Percentiles rank a stretch among this genome's conserved stretches.
These are phyloP conservation scores for Drosophila rubida DNA, from an alignment of 2,888 invertebrate species.

Conservation along the genomic window DNA sequence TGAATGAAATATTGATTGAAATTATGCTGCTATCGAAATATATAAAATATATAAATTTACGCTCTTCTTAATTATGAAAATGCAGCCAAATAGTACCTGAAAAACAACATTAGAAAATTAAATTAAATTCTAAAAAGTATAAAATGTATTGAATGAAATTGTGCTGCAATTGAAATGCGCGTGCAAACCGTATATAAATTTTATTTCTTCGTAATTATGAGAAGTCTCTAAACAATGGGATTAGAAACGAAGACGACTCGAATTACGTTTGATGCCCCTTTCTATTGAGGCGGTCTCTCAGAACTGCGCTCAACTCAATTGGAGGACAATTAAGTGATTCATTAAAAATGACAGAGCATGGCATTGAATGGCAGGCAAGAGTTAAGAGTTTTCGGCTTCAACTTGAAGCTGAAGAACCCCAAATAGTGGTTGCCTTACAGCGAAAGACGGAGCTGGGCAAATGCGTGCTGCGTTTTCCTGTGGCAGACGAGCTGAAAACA, in stretches of 20 bases:
- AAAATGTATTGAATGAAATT: no score
- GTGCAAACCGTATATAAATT: not conserved
- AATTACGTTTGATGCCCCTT: slow-evolving; percentile 34
- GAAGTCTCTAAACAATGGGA: slow-evolving; percentile 7
- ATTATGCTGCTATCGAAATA: no score
- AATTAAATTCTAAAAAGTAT: not conserved
- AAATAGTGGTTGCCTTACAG: slow-evolving; percentile 64
- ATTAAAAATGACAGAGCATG: slow-evolving; percentile 80
- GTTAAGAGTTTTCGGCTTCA: slow-evolving; percentile 60
- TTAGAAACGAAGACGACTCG: slow-evolving; percentile 30
- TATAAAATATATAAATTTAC: no score
- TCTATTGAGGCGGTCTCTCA: slow-evolving; percentile 40
- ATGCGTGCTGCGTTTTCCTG: slow-evolving; percentile 60
- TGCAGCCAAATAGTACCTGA: no score
- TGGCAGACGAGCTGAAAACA: slow-evolving; percentile 60
- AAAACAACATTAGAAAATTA: not conserved
- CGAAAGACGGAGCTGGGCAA: slow-evolving; percentile 44
- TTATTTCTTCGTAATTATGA: not conserved
- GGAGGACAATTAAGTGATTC: slow-evolving; percentile 80
- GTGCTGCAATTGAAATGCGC: not conserved
- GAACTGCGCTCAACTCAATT: slow-evolving; percentile 46
- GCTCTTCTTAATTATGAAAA: no score
- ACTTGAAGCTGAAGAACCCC: slow-evolving; percentile 35
- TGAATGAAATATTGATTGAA: no score
- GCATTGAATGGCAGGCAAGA: slow-evolving; percentile 58